Conservation (phyloP, 2,113 vertebrate species). For the Abramis brama region DNA sequence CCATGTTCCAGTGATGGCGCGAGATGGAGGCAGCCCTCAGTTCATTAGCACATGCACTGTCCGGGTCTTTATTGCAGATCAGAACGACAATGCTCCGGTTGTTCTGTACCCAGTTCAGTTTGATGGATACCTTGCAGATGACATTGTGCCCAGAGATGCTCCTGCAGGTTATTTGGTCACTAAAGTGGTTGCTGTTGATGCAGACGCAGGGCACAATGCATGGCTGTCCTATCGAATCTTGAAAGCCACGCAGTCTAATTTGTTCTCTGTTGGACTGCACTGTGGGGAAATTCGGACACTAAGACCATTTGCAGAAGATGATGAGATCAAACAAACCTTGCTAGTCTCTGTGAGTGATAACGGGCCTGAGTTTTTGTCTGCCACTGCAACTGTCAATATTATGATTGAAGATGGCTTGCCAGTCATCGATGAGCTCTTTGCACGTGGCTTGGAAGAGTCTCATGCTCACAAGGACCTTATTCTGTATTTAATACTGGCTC, state of each 20-base stretch:
- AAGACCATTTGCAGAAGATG: conserved; percentile 63
- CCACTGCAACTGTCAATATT: conserved; percentile 69
- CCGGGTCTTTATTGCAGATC: conserved; percentile 69
- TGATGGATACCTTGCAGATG: conserved; percentile 70
- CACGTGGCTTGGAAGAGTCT: conserved; percentile 60
- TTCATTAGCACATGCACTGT: conserved; percentile 67
- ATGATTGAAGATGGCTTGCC: conserved; percentile 65
- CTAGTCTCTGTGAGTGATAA: conserved; percentile 70
- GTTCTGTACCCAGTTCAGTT: conserved; percentile 70
- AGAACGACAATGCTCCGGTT: conserved; percentile 69
- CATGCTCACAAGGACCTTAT: conserved; percentile 61
- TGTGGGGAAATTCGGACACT: conserved; percentile 70
- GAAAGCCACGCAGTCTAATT: conserved; percentile 63
- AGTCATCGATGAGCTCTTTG: conserved; percentile 65
- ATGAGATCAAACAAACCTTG: conserved; percentile 68
- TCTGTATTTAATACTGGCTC: conserved; percentile 72
- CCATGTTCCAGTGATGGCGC: conserved; percentile 65
- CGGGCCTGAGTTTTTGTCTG: conserved; percentile 66
- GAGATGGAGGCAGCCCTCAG: conserved; percentile 66
- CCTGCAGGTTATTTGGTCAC: conserved; percentile 80
- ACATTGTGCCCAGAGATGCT: conserved; percentile 75
- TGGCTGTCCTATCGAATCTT: conserved; percentile 74
- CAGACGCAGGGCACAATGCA: conserved; percentile 74
- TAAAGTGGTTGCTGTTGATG: conserved; percentile 79
- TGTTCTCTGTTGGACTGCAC: conserved; percentile 69